These are phyloP conservation scores for Chironomus tentans DNA, from an alignment of 2,888 invertebrate species.

Conservation along the genomic window DNA sequence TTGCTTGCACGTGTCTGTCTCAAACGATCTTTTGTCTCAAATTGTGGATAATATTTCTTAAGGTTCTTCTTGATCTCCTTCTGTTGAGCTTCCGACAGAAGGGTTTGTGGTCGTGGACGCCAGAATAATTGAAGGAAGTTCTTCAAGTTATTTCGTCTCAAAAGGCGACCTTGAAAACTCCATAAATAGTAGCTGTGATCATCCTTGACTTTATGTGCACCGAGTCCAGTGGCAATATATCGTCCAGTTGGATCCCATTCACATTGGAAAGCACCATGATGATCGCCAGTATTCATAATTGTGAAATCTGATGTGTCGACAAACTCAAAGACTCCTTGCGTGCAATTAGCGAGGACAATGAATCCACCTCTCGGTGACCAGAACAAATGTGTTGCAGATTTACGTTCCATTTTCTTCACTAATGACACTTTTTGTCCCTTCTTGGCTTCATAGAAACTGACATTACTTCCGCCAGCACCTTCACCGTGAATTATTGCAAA, in stretches of 20 bases:
- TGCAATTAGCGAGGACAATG: slow-evolving; percentile 82
- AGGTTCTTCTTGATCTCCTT: slow-evolving; percentile 95
- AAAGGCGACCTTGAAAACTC: slow-evolving; percentile 84
- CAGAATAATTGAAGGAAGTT: slow-evolving; percentile 91
- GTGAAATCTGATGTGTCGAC: slow-evolving; percentile 93
- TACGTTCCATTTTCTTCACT: slow-evolving; percentile 80
- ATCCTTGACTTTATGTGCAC: slow-evolving; percentile 92
- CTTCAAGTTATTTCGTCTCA: slow-evolving; percentile 74
- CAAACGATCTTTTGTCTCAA: slow-evolving; percentile 94
- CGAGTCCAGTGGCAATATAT: slow-evolving; percentile 90
- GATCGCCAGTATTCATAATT: slow-evolving; percentile 88
- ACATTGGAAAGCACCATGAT: slow-evolving; percentile 87
- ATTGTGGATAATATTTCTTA: slow-evolving; percentile 92
- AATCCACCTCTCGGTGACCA: slow-evolving; percentile 97
- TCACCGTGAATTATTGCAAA: slow-evolving; percentile 97
- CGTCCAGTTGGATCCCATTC: slow-evolving; percentile 99
- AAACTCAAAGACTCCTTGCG: slow-evolving; percentile 87
- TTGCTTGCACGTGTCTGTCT: slow-evolving; percentile 86
- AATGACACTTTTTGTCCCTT: slow-evolving; percentile 81
- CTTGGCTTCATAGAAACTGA: slow-evolving; percentile 88
- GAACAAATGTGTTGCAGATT: slow-evolving; percentile 83
- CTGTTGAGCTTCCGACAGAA: slow-evolving; percentile 74
- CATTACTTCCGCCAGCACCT: slow-evolving; percentile 56
- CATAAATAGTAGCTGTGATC: slow-evolving; percentile 91
- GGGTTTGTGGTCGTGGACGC: slow-evolving; percentile 86